Base-by-base conservation (phyloP, 2,113 vertebrate species). In the Nettapus auritus region DNA sequence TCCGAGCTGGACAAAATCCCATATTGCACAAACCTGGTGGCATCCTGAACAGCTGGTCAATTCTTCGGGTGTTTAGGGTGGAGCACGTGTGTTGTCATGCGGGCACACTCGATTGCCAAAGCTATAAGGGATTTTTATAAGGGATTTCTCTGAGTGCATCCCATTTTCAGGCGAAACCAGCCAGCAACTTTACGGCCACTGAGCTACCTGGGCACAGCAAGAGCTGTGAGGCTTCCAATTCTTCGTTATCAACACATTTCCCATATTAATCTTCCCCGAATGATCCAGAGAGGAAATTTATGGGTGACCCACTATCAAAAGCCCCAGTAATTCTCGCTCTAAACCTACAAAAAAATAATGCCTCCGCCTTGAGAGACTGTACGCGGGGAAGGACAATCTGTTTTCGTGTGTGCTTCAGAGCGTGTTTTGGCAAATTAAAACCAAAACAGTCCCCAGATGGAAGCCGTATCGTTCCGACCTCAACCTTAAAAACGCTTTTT, bases 351-450 rank as follows among this genome's bases (percentile, higher is more conserved):
- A 48, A 48, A 48, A 48, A n/a, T n/a, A 46, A 20, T 46, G 19
- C 46, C 46, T 48, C 21, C 10, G 46, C 53, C 85, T 46, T 36
- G 75, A 75, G 93, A 82, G 80, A 69, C 88, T 87, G 94, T 29
- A 62, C 66, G 66, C 12, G 56, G 62, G 38, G 86, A 95, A 90
- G 88, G 92, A 96, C 90, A 93, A 95, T 64, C 82, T 82, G 69
- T 8, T 94, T 95, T 92, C 86, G 56, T 3, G 25, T 82, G 68
- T 70, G 62, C 44, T 96, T 95, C 94, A 95, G 29, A 69, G 80
- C 28, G 78, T 86, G 86, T 73, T 96, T 95, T 94, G 93, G 34
- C 73, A 92, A 92, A 94, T 94, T 71, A 84, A 75, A 90, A 71
- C 57, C 25, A 22, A 62, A 89, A 90, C 28, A 62, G 80, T 78